Base-by-base conservation (phyloP, 1,140 invertebrate genomes). In the Trichonephila clavata region DNA sequence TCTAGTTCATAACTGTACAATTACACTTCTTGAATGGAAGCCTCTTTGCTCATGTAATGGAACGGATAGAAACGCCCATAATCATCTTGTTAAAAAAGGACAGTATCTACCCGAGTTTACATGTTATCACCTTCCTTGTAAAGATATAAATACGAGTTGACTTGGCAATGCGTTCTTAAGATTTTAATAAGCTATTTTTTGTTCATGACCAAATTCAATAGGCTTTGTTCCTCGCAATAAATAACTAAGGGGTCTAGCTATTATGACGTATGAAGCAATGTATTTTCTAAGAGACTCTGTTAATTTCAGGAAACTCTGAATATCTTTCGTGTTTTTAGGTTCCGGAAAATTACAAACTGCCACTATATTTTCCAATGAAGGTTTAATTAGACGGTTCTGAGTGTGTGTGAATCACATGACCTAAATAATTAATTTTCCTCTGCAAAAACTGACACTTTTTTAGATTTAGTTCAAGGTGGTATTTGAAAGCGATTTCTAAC, bases 271-370 rank as follows among this genome's bases (percentile, higher is more conserved):
- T 7, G 57, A 59, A 8, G 94, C 95, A 21, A 96, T 95, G 92
- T 96, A 96, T 77, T 95, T 95, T 6, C 95, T 94, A 94, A 96
- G 96, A 94, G 96, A 97, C 57, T 95, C 95, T 2, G 95, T 60
- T 24, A 86, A 57, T 27, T 71, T 71, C 18, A 91, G 24, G 61
- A 84, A 92, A 84, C 60, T 86, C 13, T 80, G 91, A 20, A 92
- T 61, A 5, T 83, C 7, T 43, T 86, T 39, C n/a, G 10, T 6
- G 20, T 24, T 59, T 84, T 39, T 60, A 5, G 81, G 59, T 59
- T 57, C n/a, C n/a, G n/a, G n/a, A n/a, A n/a, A n/a, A n/a, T n/a
- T n/a, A n/a, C n/a, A n/a, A n/a, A n/a, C n/a, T n/a, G 77, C 80
- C 18, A 24, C 57, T 10, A 20, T 68, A 84, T 92, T 92, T 3